Conservation (phyloP, 2,113 vertebrate genomes). For the Psettodes erumei region DNA sequence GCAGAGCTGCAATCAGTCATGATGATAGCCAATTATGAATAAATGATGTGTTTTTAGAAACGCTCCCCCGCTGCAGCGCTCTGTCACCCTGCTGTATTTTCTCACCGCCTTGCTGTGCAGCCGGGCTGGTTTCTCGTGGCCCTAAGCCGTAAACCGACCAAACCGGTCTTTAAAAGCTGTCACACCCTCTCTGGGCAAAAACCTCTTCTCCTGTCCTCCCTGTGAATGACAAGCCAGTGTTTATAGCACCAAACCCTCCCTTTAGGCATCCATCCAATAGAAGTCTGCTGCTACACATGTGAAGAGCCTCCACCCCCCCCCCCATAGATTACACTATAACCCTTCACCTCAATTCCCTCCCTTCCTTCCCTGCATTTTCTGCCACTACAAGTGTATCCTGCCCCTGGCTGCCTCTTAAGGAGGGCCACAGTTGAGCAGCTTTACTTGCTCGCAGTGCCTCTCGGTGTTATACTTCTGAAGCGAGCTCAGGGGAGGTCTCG, state of each 20-base stretch:
- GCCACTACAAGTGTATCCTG: conserved; percentile 5
- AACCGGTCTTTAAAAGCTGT: conserved; percentile 75
- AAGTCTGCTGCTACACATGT: conserved; percentile 34
- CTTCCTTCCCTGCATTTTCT: conserved; percentile 27
- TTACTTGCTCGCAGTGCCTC: conserved; percentile 2
- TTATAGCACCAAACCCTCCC: conserved; percentile 58
- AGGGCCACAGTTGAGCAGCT: conserved; percentile 18
- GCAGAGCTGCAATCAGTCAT: conserved; percentile 27
- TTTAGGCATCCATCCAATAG: conserved; percentile 36
- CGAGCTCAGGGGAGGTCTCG: conserved; percentile 60
- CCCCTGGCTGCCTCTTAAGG: conserved; percentile 12
- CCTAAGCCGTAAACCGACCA: conserved; percentile 58
- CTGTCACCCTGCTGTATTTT: conserved; percentile 32
- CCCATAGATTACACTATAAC: conserved; percentile 34
- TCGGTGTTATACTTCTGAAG: conserved; percentile 31
- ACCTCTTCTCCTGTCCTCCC: conserved; percentile 59
- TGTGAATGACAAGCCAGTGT: conserved; percentile 63
- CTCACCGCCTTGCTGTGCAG: conserved; percentile 29
- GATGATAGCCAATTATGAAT: conserved; percentile 33
- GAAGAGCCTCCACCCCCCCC: neutral
- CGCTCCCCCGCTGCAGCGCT: conserved; percentile 1
- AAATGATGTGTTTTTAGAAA: conserved; percentile 28
- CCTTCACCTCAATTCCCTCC: conserved; percentile 50
- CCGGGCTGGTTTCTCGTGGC: conserved; percentile 37
- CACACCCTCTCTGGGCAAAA: conserved; percentile 58